Percentiles rank a stretch among this genome's conserved stretches.
phyloP scores from a whole-genome alignment of 2,113 vertebrate species.

The Pan troglodytes region NHGRI_mPanTro3-v2.1_pri NC_072417.2:60109001-60109500 shows the following conservation, averaged over 20 bases:
- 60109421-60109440: background rate
- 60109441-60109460: background rate
- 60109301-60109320: background rate
- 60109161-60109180: background rate
- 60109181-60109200: background rate
- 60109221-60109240: background rate
- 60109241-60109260: background rate
- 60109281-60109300: background rate
- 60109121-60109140: background rate
- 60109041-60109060: background rate
- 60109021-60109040: background rate
- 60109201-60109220: background rate
- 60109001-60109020: background rate
- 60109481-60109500: background rate
- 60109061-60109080: background rate
- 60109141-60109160: background rate
- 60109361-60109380: background rate
- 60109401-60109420: background rate
- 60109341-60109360: background rate
- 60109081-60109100: background rate
- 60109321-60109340: background rate
- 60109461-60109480: background rate
- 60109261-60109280: background rate
- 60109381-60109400: background rate
- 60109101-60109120: background rate